Evolutionary conservation across 2,888 invertebrate species (phyloP).

Genomic region (Timandra comae): DNA sequence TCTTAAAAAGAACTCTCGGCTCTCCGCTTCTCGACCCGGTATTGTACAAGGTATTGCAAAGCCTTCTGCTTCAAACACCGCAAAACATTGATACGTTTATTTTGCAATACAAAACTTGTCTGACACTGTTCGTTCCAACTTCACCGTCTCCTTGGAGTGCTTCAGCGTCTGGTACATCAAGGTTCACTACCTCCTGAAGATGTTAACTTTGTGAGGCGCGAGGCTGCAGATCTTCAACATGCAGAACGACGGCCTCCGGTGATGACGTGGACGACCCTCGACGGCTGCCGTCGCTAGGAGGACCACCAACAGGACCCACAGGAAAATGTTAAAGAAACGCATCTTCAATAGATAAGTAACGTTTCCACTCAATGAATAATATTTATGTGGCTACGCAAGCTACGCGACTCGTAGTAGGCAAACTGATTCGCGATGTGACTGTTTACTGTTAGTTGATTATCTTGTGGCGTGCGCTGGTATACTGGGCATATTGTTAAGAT

Average conservation of each 20-base stretch:
- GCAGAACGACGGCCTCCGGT: constrained; percentile 46
- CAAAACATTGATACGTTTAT: too few species aligned
- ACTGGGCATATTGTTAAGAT: constrained; percentile 47
- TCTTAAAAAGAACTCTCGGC: too few species aligned
- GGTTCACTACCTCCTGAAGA: constrained; percentile 13
- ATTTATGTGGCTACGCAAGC: too few species aligned
- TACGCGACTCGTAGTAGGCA: too few species aligned
- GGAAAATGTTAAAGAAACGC: constrained; percentile 48
- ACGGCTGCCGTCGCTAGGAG: constrained; percentile 33
- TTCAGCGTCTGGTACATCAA: too few species aligned
- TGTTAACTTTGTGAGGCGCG: constrained; percentile 32
- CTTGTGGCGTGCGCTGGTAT: constrained; percentile 39
- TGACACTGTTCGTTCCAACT: not conserved
- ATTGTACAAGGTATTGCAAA: too few species aligned
- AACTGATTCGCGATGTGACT: too few species aligned
- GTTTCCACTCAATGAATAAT: constrained; percentile 5
- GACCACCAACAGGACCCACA: constrained; percentile 30
- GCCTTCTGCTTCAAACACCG: not conserved
- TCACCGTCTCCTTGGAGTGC: too few species aligned
- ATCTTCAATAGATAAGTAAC: constrained; percentile 37
- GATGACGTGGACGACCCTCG: constrained; percentile 29
- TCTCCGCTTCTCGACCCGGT: too few species aligned
- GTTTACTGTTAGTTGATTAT: constrained; percentile 32
- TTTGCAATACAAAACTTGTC: not conserved
- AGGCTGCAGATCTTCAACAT: constrained; percentile 55